Evolutionary conservation across 2,888 invertebrate species (phyloP).

Genomic region (Heliconius charithonia): DNA sequence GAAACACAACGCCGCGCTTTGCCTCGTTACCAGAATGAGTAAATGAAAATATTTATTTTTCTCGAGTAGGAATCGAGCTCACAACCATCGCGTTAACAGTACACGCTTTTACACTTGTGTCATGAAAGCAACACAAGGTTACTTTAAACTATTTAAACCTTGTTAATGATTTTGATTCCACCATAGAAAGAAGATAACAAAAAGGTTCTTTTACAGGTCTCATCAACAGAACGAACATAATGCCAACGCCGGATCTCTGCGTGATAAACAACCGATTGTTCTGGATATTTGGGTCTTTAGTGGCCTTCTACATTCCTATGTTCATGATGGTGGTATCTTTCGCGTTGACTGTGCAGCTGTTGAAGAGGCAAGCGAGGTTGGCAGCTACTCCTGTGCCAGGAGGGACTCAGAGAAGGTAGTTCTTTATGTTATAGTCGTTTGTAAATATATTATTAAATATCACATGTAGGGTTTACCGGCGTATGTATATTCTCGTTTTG

Average conservation of each 20-base stretch:
- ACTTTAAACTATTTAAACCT: too few relatives aligned
- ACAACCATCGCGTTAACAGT: too few relatives aligned
- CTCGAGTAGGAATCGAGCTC: too few relatives aligned
- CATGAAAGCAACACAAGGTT: too few relatives aligned
- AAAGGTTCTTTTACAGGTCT: conserved; percentile 82
- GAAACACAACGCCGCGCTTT: too few relatives aligned
- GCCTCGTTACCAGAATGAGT: too few relatives aligned
- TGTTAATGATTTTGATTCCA: background rate
- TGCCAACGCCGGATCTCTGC: conserved; percentile 90
- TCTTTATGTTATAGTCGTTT: background rate
- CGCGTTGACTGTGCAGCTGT: conserved; percentile 92
- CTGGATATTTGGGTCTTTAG: conserved; percentile 95
- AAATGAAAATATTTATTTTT: too few relatives aligned
- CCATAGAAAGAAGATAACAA: background rate
- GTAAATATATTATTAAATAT: background rate
- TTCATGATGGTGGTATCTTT: conserved; percentile 97
- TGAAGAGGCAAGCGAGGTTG: conserved; percentile 90
- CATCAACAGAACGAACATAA: conserved; percentile 90
- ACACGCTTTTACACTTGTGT: too few relatives aligned
- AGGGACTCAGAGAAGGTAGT: conserved; percentile 73
- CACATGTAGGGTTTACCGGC: too few relatives aligned
- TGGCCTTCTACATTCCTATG: conserved; percentile 98
- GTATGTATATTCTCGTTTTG: too few relatives aligned
- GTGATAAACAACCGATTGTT: conserved; percentile 93
- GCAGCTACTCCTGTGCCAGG: conserved; percentile 83